phyloP scores from a whole-genome alignment of 2,113 vertebrate species.

The Circaetus cinerascens region DNA sequence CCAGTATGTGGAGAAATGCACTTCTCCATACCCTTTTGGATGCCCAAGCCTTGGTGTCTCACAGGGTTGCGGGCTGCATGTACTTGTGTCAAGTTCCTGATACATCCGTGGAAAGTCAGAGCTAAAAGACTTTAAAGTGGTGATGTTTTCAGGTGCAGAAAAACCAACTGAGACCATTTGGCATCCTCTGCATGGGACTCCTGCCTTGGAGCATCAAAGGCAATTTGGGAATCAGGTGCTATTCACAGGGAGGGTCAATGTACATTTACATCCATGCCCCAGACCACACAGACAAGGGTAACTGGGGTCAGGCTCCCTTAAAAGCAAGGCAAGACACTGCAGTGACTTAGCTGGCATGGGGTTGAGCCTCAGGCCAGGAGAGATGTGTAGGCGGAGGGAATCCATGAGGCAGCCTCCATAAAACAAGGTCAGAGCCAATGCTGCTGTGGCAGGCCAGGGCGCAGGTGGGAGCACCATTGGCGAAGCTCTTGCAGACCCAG shows the following conservation, averaged over 20 bases:
- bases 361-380: not conserved
- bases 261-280: not conserved
- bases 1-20: not conserved
- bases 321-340: not conserved
- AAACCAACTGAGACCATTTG: not conserved
- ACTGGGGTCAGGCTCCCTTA: not conserved
- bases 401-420: not conserved
- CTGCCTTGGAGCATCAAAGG: not conserved
- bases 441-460: not conserved
- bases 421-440: not conserved
- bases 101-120: not conserved
- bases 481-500: not conserved
- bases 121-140: not conserved
- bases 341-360: not conserved
- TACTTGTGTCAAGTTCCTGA: not conserved
- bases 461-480: not conserved
- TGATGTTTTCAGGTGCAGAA: not conserved
- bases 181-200: not conserved
- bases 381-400: not conserved
- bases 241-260: not conserved
- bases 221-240: not conserved
- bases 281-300: not conserved
- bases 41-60: not conserved
- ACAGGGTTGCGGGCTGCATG: not conserved
- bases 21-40: not conserved